These are phyloP conservation scores for Rhagium mordax DNA, from an alignment of 2,888 invertebrate genomes.

Conservation along the genomic window DNA sequence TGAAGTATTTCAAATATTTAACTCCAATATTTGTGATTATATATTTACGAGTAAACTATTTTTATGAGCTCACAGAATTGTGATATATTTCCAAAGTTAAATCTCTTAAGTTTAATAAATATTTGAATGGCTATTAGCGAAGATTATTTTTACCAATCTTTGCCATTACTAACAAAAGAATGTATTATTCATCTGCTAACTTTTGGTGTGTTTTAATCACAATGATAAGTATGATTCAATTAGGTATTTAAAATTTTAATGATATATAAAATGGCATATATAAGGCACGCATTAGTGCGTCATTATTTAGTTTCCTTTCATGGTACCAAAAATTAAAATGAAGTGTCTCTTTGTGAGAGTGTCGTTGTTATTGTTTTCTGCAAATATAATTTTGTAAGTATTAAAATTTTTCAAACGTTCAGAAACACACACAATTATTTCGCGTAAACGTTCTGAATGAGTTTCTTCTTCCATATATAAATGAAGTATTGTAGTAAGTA, in stretches of 20 bases:
- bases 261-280: not conserved
- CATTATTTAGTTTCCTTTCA: not conserved
- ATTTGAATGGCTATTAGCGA: not conserved
- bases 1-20: too few relatives aligned
- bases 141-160: too few relatives aligned
- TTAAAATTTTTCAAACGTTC: too few relatives aligned
- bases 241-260: not conserved
- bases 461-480: too few relatives aligned
- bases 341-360: not conserved
- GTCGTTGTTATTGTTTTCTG: not conserved
- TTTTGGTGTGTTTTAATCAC: not conserved
- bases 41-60: too few relatives aligned
- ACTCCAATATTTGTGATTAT: too few relatives aligned
- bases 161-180: not conserved
- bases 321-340: not conserved
- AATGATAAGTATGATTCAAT: conserved; percentile 1
- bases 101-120: not conserved
- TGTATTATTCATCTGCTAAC: not conserved
- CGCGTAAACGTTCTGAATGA: too few relatives aligned
- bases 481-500: too few relatives aligned
- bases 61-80: too few relatives aligned
- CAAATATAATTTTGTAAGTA: conserved; percentile 16
- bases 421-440: too few relatives aligned
- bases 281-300: not conserved
- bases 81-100: too few relatives aligned